Evolutionary conservation across 1,140 invertebrate genomes (phyloP).

Genomic region (Scaptodrosophila lebanonensis): DNA sequence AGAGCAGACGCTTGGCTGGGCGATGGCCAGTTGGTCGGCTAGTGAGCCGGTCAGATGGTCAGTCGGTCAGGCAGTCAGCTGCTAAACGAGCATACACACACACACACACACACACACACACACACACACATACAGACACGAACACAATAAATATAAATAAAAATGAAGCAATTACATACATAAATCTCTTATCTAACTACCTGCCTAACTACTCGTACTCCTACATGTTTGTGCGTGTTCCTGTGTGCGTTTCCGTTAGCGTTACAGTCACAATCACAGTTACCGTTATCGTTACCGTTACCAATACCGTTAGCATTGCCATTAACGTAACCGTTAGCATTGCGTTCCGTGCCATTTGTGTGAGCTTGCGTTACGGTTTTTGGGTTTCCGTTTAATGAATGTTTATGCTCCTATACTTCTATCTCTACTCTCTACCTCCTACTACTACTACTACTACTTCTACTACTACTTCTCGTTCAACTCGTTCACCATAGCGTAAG

Average conservation of each 20-base stretch:
- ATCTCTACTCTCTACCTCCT: slow-evolving; percentile 1
- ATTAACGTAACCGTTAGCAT: slow-evolving; percentile 34
- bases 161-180: no score
- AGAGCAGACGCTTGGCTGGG: no score
- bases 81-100: no score
- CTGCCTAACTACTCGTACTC: slow-evolving; percentile 26
- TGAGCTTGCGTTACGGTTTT: slow-evolving; percentile 24
- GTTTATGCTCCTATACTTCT: slow-evolving; percentile 27
- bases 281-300: slow-evolving; percentile 25
- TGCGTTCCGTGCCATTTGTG: slow-evolving; percentile 32
- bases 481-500: slow-evolving; percentile 16
- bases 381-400: slow-evolving; percentile 39
- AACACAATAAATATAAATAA: no score
- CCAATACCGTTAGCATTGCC: slow-evolving; percentile 22
- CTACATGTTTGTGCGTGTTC: slow-evolving; percentile 18
- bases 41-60: no score
- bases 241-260: slow-evolving; percentile 12
- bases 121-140: no score
- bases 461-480: not conserved
- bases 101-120: no score
- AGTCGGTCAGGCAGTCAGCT: no score
- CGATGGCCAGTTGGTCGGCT: no score
- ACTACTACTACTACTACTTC: slow-evolving; percentile 4
- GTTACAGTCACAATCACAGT: not conserved
- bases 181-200: not conserved